Evolutionary conservation across 2,113 vertebrate genomes (phyloP), one percentile per base, ranked within the genome.

Genomic region (Scartelaos histophorus): DNA sequence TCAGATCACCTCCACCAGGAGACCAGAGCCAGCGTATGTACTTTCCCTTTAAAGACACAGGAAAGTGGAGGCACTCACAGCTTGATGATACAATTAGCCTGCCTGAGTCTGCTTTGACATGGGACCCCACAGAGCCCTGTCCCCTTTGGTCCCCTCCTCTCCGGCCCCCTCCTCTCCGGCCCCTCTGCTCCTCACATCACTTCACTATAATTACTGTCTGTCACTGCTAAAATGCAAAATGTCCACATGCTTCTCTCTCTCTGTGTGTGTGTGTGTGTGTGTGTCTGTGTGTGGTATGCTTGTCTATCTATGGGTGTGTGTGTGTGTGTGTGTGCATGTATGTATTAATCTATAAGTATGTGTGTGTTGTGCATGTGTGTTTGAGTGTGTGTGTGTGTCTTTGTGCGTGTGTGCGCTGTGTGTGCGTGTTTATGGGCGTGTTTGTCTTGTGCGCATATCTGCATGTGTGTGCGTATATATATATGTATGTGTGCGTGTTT

Each of bases 41-140:
- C 78, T 79, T 79, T 81, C 66, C 77, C 81, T 68, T 15, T 58
- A 25, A 29, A 73, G 71, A 80, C 71, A 69, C 80, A 86, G 74
- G 84, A 74, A 87, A 79, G 79, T 69, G 78, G 79, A 82, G 82
- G 81, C 82, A 88, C 88, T 92, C 87, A 87, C 84, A 78, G 74
- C 82, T 88, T 87, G 87, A 91, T 67, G 69, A 88, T 87, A 89
- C 88, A 87, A 91, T 90, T 85, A 89, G 82, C 82, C 66, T 73
- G 80, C 68, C 70, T 75, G 73, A 70, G 65, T 86, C 82, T 73
- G 70, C 83, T 73, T 74, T 83, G 82, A 81, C 82, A 83, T 61
- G 58, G 80, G 71, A 82, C 75, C 71, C 53, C 65, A 81, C 67
- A 70, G 71, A 34, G 49, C 76, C 53, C 61, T 60, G 73, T 2